Evolutionary conservation across 2,113 vertebrate genomes (phyloP), one percentile per base, ranked within the genome.

Genomic region (Barbus barbus): DNA sequence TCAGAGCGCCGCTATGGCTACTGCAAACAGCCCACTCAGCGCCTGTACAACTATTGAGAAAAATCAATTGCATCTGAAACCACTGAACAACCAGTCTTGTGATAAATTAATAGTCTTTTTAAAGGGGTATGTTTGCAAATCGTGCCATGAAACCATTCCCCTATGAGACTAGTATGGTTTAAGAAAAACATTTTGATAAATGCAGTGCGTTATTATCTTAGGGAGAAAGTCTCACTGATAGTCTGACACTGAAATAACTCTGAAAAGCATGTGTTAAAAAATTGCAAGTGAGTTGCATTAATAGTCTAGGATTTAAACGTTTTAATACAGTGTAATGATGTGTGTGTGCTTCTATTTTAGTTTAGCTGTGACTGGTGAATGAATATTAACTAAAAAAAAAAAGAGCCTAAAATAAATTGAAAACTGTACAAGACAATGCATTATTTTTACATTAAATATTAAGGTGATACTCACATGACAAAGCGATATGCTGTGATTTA

Each of bases 21-120:
- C 90, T 93, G 93, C 90, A 94, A 94, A 86, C 91, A 93, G 90
- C 94, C 93, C 48, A 75, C 82, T 87, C 93, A 90, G 41, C 93
- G 90, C 26, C 86, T 92, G 20, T 92, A 89, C 90, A 95, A 93
- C 92, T 93, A 92, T 90, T 95, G 87, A 93, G 3, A 48, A 18
- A 61, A 22, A 51, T 18, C n/a, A 51, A n/a, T 9, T n/a, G 24
- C 9, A 3, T 26, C 31, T 53, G 12, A 78, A 41, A 60, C 44
- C 77, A 80, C 71, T 58, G 69, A 83, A 11, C 31, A 65, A 31
- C 16, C 2, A 18, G 61, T 1, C 28, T 14, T 65, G 31, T 65
- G 28, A 65, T 65, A 8, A 16, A 28, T 65, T 9, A 65, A 16
- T 31, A 31, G 26, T 65, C 1, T 1, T 8, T 65, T 75, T 53